Conservation (phyloP, 2,888 invertebrate species). For the Pyrochroa serraticornis region DNA sequence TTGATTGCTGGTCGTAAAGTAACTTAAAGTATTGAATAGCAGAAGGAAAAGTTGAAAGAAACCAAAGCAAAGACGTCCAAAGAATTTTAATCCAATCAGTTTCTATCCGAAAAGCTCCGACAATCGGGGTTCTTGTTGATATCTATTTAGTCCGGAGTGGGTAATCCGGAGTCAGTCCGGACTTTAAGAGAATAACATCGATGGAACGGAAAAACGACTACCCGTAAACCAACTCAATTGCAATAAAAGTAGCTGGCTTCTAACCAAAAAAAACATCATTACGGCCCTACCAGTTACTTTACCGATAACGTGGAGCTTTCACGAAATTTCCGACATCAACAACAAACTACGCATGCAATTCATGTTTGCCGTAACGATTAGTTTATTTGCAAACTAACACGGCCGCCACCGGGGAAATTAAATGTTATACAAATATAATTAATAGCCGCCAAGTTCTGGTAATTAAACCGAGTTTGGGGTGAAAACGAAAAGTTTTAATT, state of each 20-base stretch:
- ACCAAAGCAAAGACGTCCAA: constrained; percentile 9
- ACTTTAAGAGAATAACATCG: constrained; percentile 19
- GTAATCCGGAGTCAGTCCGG: constrained; percentile 30
- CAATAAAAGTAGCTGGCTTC: constrained; percentile 20
- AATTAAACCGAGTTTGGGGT: not conserved
- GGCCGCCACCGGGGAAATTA: not conserved
- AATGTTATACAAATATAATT: not conserved
- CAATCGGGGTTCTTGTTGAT: constrained; percentile 21
- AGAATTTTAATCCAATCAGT: constrained; percentile 29
- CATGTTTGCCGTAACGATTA: constrained; percentile 12
- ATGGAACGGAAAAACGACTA: constrained; percentile 16
- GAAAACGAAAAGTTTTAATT: constrained; percentile 5
- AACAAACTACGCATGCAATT: no score
- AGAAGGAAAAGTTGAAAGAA: not conserved
- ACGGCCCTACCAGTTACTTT: not conserved
- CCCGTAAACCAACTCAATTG: constrained; percentile 20
- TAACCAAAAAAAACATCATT: constrained; percentile 8
- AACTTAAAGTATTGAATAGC: not conserved
- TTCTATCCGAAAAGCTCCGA: constrained; percentile 15
- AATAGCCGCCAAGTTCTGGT: not conserved
- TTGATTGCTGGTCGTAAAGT: no score
- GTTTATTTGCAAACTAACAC: not conserved
- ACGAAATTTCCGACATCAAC: no score
- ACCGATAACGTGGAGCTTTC: no score
- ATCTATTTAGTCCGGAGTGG: constrained; percentile 24